Conservation (phyloP, 2,113 vertebrate genomes). For the Promerops cafer region DNA sequence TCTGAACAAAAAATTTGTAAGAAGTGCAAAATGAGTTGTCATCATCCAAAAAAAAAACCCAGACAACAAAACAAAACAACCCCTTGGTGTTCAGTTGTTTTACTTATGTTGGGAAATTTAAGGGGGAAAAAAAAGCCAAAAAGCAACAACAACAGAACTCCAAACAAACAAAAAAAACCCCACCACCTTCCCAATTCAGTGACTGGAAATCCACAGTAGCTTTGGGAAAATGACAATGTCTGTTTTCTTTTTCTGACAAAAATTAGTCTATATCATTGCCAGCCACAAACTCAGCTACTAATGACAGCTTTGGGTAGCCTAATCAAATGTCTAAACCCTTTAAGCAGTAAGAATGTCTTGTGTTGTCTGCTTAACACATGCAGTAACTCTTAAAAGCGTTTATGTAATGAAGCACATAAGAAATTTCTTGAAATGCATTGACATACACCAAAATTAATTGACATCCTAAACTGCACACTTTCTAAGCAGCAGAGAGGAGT, state of each 20-base stretch:
- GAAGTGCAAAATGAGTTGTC: background rate
- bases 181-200: background rate
- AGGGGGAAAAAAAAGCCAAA: background rate
- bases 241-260: background rate
- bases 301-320: background rate
- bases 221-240: background rate
- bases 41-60: background rate
- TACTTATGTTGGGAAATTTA: background rate
- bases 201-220: background rate
- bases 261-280: background rate
- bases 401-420: background rate
- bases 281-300: background rate
- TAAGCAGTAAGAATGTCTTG: background rate
- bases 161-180: background rate
- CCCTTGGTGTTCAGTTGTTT: background rate
- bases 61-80: background rate
- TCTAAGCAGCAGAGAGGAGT: background rate
- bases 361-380: background rate
- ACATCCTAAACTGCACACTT: background rate
- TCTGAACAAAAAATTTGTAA: background rate
- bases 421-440: background rate
- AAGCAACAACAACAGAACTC: too few species aligned
- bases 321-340: background rate
- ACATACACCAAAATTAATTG: background rate
- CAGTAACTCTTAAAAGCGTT: background rate